Evolutionary conservation across 2,888 invertebrate genomes (phyloP).

Genomic region (Parnassius orleans): DNA sequence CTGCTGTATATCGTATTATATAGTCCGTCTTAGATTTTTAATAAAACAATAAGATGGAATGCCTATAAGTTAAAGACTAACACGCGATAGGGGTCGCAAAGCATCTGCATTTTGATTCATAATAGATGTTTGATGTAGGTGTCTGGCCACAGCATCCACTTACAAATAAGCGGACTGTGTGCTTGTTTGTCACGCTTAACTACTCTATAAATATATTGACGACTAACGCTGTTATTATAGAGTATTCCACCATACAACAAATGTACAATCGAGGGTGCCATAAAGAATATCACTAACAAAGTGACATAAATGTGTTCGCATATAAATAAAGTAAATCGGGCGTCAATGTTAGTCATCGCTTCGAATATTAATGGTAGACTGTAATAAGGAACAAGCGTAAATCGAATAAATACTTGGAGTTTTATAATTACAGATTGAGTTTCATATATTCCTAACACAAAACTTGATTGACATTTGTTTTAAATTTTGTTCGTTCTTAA

Average conservation of each 20-base stretch:
- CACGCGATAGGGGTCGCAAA: too few species aligned
- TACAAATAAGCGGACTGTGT: too few species aligned
- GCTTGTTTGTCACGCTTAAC: too few species aligned
- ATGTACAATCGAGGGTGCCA: constrained; percentile 36
- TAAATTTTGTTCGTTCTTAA: too few species aligned
- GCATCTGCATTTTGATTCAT: too few species aligned
- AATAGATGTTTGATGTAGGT: too few species aligned
- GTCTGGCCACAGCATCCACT: too few species aligned
- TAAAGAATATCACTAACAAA: constrained; percentile 52
- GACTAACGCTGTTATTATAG: constrained; percentile 29
- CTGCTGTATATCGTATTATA: too few species aligned
- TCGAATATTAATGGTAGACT: constrained; percentile 27
- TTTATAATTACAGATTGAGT: constrained; percentile 1
- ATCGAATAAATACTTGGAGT: constrained; percentile 10
- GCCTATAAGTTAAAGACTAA: too few species aligned
- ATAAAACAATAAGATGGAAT: too few species aligned
- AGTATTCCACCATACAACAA: constrained; percentile 31
- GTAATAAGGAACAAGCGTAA: constrained; percentile 18
- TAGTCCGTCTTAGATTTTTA: too few species aligned
- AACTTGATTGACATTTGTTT: too few species aligned
- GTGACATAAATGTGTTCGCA: constrained; percentile 61
- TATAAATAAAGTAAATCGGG: constrained; percentile 59
- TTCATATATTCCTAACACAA: neutral
- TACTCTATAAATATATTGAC: constrained; percentile 1
- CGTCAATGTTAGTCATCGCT: constrained; percentile 46